Evolutionary conservation across 2,797 vertebrate genomes (phyloP).

Genomic region (Bradypus variegatus): DNA sequence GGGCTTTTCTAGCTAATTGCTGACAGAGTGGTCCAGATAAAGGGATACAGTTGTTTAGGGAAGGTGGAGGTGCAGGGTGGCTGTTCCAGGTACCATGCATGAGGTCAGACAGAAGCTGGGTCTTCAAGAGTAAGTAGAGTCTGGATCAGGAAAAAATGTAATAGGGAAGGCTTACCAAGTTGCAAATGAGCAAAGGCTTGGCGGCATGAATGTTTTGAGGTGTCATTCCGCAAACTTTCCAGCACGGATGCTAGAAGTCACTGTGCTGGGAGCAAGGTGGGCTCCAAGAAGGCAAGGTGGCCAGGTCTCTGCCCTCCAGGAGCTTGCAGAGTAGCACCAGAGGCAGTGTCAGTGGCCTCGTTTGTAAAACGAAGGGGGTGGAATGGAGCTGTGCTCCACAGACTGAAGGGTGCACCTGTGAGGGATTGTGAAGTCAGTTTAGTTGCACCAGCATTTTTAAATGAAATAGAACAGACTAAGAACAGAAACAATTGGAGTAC

Average conservation of each 20-base stretch:
- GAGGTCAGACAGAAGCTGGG: not conserved
- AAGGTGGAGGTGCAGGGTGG: not conserved
- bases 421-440: not conserved
- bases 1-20: not conserved
- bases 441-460: not conserved
- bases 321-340: not conserved
- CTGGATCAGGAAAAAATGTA: not conserved
- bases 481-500: not conserved
- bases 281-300: not conserved
- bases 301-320: not conserved
- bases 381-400: not conserved
- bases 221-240: not conserved
- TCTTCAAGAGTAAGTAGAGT: not conserved
- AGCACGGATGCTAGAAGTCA: not conserved
- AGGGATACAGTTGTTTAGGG: not conserved
- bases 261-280: not conserved
- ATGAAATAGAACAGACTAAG: not conserved
- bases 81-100: no score
- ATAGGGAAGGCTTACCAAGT: not conserved
- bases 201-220: not conserved
- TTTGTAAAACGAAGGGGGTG: not conserved
- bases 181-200: no score
- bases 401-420: not conserved
- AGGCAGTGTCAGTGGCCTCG: not conserved
- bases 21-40: not conserved